These are phyloP conservation scores for Dryadula phaetusa DNA, from an alignment of 2,888 invertebrate genomes.

Conservation along the genomic window DNA sequence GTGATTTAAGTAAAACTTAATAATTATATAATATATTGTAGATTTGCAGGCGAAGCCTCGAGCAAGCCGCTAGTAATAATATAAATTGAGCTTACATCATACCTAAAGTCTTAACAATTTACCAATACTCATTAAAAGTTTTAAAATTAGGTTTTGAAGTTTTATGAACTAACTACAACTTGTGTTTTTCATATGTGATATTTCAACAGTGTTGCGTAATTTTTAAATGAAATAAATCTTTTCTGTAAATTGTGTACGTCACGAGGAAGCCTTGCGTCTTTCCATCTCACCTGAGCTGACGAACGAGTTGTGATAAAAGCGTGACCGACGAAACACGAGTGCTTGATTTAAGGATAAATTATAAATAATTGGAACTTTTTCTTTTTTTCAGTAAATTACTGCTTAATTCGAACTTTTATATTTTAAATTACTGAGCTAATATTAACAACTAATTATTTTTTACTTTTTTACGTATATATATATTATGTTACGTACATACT, in stretches of 20 bases:
- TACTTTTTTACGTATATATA: too few species aligned
- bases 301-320: neutral
- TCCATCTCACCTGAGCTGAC: neutral
- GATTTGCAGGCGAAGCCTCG: too few species aligned
- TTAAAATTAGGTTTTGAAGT: too few species aligned
- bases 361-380: neutral
- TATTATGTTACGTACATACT: too few species aligned
- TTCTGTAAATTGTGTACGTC: conserved; percentile 2
- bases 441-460: too few species aligned
- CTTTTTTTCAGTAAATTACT: neutral
- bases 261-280: conserved; percentile 14
- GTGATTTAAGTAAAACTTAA: too few species aligned
- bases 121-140: neutral
- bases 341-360: neutral
- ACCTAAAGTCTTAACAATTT: neutral
- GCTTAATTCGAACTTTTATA: neutral
- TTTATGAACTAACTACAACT: too few species aligned
- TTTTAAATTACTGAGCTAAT: neutral
- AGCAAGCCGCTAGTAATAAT: too few species aligned
- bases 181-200: too few species aligned
- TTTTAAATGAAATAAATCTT: neutral
- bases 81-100: neutral
- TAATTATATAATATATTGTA: too few species aligned
- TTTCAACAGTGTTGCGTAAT: neutral
- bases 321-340: conserved; percentile 15